These are phyloP conservation scores for Lynx canadensis DNA, from an alignment of 2,113 vertebrate genomes.

Conservation along the genomic window DNA sequence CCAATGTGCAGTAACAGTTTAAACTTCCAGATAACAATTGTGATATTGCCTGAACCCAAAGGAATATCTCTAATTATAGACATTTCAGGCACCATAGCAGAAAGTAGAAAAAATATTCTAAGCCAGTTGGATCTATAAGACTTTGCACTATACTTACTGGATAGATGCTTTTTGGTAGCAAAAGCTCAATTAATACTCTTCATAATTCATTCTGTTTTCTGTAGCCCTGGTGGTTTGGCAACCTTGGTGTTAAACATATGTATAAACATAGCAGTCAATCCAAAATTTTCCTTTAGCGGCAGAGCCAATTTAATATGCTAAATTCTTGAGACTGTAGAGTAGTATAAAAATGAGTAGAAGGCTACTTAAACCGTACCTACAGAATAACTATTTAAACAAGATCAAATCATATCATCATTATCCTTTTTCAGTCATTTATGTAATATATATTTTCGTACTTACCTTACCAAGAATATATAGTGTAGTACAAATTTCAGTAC, in stretches of 20 bases:
- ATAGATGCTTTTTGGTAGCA: not conserved
- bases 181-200: conserved; percentile 15
- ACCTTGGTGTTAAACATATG: not conserved
- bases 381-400: not conserved
- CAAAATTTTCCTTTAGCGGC: not conserved
- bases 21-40: conserved; percentile 53
- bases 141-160: not conserved
- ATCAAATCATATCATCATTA: not conserved
- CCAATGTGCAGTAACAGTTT: not conserved
- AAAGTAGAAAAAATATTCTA: conserved; percentile 8
- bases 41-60: conserved; percentile 43
- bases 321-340: conserved; percentile 11
- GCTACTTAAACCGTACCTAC: not conserved
- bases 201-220: not conserved
- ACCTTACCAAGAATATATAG: not conserved
- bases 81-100: not conserved
- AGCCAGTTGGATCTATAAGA: conserved; percentile 18
- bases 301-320: conserved; percentile 1
- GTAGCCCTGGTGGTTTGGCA: not conserved
- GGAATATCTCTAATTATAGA: conserved; percentile 60
- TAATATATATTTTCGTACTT: not conserved
- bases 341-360: not conserved
- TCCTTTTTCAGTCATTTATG: conserved; percentile 1
- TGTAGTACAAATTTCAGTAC: not conserved
- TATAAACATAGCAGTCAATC: conserved; percentile 16